phyloP scores from a whole-genome alignment of 2,888 invertebrate genomes.

The Catonia carolina region DNA sequence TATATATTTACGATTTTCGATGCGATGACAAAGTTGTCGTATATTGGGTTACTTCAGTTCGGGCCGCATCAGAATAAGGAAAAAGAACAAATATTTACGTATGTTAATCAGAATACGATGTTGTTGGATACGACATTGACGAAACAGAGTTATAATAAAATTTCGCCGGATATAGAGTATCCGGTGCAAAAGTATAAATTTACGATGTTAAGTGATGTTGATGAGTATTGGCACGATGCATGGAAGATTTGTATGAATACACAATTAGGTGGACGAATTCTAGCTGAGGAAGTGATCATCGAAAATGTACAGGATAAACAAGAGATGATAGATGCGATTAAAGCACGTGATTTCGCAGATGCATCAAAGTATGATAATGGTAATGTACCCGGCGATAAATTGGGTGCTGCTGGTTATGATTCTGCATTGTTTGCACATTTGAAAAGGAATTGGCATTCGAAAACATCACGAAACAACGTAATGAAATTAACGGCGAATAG shows the following conservation, averaged over 20 bases:
- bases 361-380: conserved; percentile 50
- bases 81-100: conserved; percentile 60
- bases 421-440: conserved; percentile 54
- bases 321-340: conserved; percentile 44
- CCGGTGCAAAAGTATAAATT: conserved; percentile 51
- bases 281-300: conserved; percentile 46
- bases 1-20: conserved; percentile 54
- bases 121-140: conserved; percentile 60
- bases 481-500: too few relatives aligned
- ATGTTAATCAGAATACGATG: conserved; percentile 55
- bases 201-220: conserved; percentile 47
- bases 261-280: conserved; percentile 46
- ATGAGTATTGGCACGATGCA: conserved; percentile 61
- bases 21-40: conserved; percentile 52
- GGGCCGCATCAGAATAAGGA: conserved; percentile 58
- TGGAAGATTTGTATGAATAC: conserved; percentile 62
- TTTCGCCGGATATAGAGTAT: conserved; percentile 52
- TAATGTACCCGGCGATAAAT: conserved; percentile 61
- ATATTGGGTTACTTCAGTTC: conserved; percentile 62
- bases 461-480: neutral
- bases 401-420: conserved; percentile 67
- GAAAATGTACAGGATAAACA: conserved; percentile 47
- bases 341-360: conserved; percentile 44
- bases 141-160: conserved; percentile 53
- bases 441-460: neutral